Evolutionary conservation across 2,888 invertebrate genomes (phyloP).

Genomic region (Erannis defoliaria): DNA sequence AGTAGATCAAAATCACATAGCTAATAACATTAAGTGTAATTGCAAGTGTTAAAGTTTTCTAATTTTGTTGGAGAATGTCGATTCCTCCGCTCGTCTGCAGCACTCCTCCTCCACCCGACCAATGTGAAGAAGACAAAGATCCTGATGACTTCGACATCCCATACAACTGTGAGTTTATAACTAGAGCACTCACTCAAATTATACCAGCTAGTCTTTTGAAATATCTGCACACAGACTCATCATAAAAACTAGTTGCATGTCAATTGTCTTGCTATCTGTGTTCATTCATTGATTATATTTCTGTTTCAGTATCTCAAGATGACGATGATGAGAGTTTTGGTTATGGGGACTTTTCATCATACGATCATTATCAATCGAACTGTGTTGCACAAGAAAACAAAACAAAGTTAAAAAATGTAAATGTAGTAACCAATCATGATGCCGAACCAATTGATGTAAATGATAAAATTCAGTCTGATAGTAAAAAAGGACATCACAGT

Average conservation of each 20-base stretch:
- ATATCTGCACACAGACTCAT: background rate
- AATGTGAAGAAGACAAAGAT: constrained; percentile 88
- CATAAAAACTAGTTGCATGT: constrained; percentile 1
- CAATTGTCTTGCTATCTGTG: constrained; percentile 1
- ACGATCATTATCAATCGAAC: constrained; percentile 59
- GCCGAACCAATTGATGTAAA: constrained; percentile 44
- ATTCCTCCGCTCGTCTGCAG: constrained; percentile 89
- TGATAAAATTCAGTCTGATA: constrained; percentile 35
- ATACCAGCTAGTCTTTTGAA: background rate
- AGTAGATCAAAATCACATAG: constrained; percentile 30
- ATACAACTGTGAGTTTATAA: constrained; percentile 74
- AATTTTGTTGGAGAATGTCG: constrained; percentile 78
- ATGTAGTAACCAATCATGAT: constrained; percentile 25
- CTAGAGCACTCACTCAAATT: background rate
- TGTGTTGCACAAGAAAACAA: constrained; percentile 34
- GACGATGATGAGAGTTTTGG: constrained; percentile 72
- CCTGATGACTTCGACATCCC: constrained; percentile 78
- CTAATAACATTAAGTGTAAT: constrained; percentile 23
- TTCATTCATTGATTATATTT: constrained; percentile 9
- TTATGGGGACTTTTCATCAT: constrained; percentile 70
- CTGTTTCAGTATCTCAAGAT: constrained; percentile 76
- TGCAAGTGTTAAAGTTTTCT: constrained; percentile 47
- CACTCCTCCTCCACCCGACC: constrained; percentile 89
- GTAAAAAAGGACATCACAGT: constrained; percentile 29
- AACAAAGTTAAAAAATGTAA: constrained; percentile 17